A percentile compares a stretch with the other conserved stretches of the same genome.
phyloP scores from a whole-genome alignment of 2,888 invertebrate species.

The Gasteruption jaculator region DNA sequence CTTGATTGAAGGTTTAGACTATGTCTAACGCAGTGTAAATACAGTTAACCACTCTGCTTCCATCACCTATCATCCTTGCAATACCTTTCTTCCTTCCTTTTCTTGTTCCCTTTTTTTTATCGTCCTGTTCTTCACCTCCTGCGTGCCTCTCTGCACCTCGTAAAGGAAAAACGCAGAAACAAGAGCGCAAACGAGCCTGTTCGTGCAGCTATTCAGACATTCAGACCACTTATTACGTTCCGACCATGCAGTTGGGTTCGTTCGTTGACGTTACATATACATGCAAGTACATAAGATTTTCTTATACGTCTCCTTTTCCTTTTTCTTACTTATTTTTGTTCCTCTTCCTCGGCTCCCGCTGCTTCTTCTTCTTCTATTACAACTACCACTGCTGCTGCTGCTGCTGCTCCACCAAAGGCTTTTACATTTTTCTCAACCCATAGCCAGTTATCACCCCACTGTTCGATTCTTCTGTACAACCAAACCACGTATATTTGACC shows the following conservation, averaged over 20 bases:
- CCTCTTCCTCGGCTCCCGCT: conserved; percentile 8
- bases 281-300: too few relatives aligned
- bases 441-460: too few relatives aligned
- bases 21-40: too few relatives aligned
- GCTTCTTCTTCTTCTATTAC: too few relatives aligned
- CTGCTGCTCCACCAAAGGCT: too few relatives aligned
- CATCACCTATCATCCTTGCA: conserved; percentile 9
- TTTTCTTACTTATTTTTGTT: conserved; percentile 9
- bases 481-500: too few relatives aligned
- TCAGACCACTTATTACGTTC: conserved; percentile 21
- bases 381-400: too few relatives aligned
- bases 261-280: too few relatives aligned
- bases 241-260: conserved; percentile 4
- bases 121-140: neutral
- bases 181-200: conserved; percentile 15
- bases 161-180: conserved; percentile 11
- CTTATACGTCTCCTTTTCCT: neutral
- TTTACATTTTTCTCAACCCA: too few relatives aligned
- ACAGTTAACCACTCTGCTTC: too few relatives aligned
- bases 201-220: conserved; percentile 21
- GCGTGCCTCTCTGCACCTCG: conserved; percentile 5
- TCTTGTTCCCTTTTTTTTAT: neutral
- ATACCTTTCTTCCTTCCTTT: conserved; percentile 5
- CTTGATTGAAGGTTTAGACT: too few relatives aligned
- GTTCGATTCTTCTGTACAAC: too few relatives aligned